Evolutionary conservation across 2,888 invertebrate species (phyloP).

Genomic region (Phymatocera aterrima): DNA sequence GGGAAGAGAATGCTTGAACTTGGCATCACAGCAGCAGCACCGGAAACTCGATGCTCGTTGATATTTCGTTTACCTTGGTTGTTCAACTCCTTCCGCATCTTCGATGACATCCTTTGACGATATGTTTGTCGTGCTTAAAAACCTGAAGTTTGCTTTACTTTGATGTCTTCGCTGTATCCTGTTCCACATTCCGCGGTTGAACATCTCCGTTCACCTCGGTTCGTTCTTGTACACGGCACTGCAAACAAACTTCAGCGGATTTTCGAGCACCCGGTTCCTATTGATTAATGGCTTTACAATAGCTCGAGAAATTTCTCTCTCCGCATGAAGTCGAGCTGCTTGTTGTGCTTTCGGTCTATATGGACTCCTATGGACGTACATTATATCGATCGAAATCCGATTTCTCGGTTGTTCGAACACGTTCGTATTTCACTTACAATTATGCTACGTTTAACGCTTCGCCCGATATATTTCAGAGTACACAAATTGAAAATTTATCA

Average conservation of each 20-base stretch:
- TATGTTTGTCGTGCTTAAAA: background rate
- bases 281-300: background rate
- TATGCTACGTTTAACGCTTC: too few species aligned
- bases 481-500: too few species aligned
- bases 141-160: background rate
- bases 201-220: background rate
- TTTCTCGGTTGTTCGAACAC: background rate
- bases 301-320: background rate
- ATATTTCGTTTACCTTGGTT: background rate
- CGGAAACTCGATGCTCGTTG: background rate
- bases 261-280: background rate
- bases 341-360: background rate
- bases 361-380: too few species aligned
- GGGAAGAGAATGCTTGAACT: background rate
- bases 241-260: background rate
- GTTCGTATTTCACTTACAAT: background rate
- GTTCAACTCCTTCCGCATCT: background rate
- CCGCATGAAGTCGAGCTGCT: background rate
- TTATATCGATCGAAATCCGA: background rate
- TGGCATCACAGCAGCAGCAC: background rate
- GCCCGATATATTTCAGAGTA: background rate
- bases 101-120: background rate
- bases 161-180: constrained; percentile 4
- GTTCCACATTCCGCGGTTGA: background rate
- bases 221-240: background rate